Percentiles rank a stretch among this genome's conserved stretches.
phyloP scores from a whole-genome alignment of 2,113 vertebrate genomes.

The Tetraodon nigroviridis region DNA sequence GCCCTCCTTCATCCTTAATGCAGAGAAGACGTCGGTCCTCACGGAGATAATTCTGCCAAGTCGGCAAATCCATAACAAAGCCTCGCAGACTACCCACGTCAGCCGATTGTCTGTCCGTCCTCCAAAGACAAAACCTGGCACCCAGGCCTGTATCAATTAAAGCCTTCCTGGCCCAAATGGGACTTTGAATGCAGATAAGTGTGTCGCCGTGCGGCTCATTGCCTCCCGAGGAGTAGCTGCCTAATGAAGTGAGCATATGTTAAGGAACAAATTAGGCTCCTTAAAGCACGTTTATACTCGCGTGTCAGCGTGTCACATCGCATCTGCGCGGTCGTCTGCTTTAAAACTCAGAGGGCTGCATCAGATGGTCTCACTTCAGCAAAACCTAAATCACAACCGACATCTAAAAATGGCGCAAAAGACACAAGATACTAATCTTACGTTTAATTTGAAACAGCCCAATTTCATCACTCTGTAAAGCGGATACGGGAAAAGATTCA shows the following conservation, averaged over 20 bases:
- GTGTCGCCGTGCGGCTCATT: slow-evolving; percentile 5
- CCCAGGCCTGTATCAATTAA: background rate
- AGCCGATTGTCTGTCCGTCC: slow-evolving; percentile 15
- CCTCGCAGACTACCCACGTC: slow-evolving; percentile 28
- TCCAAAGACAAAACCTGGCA: slow-evolving; percentile 4
- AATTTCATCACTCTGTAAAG: no score
- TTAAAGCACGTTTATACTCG: slow-evolving; percentile 18
- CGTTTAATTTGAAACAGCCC: no score
- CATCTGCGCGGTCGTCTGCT: slow-evolving; percentile 2
- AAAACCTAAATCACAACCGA: background rate
- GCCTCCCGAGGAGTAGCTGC: slow-evolving; percentile 18
- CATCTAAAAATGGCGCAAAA: background rate
- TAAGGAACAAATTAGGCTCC: slow-evolving; percentile 27
- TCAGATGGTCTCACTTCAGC: background rate
- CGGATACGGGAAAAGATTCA: no score
- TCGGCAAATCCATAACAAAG: slow-evolving; percentile 55
- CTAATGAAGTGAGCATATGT: slow-evolving; percentile 37
- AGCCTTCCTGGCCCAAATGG: background rate
- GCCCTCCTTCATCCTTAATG: slow-evolving; percentile 49
- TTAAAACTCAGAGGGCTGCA: background rate
- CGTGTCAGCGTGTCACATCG: slow-evolving; percentile 16
- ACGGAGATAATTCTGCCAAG: slow-evolving; percentile 54
- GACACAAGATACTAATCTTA: no score
- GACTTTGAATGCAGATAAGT: background rate
- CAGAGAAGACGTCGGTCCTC: slow-evolving; percentile 48